Conservation (phyloP, 2,113 vertebrate genomes). For the Glareola pratincola region DNA sequence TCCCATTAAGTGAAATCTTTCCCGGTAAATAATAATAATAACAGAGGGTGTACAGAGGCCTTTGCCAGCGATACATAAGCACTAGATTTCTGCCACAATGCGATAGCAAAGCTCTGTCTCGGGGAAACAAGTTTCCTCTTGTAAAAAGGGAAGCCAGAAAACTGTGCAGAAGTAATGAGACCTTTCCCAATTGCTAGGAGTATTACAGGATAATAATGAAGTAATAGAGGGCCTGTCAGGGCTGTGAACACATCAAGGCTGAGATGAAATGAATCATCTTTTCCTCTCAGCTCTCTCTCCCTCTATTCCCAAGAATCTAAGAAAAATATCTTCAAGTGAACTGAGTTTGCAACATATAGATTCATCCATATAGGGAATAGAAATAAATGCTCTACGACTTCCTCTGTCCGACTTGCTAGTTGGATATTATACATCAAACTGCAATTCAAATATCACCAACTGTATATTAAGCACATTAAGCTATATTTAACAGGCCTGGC, state of each 20-base stretch:
- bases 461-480: background rate
- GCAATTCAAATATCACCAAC: background rate
- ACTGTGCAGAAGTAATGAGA: background rate
- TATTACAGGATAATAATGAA: background rate
- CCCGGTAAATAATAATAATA: background rate
- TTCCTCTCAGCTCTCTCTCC: background rate
- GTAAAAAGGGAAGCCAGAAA: background rate
- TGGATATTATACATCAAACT: background rate
- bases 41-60: background rate
- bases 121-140: background rate
- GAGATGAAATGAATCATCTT: background rate
- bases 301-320: background rate
- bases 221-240: background rate
- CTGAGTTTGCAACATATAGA: background rate
- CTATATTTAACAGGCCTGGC: background rate
- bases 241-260: background rate
- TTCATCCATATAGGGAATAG: background rate
- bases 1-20: background rate
- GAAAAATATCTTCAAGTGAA: background rate
- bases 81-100: background rate
- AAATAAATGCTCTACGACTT: background rate
- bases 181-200: background rate
- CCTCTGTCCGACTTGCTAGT: background rate
- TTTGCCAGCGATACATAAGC: background rate
- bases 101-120: background rate